These are phyloP conservation scores for Poecile montanus DNA, from an alignment of 2,797 vertebrate genomes.

Conservation along the genomic window DNA sequence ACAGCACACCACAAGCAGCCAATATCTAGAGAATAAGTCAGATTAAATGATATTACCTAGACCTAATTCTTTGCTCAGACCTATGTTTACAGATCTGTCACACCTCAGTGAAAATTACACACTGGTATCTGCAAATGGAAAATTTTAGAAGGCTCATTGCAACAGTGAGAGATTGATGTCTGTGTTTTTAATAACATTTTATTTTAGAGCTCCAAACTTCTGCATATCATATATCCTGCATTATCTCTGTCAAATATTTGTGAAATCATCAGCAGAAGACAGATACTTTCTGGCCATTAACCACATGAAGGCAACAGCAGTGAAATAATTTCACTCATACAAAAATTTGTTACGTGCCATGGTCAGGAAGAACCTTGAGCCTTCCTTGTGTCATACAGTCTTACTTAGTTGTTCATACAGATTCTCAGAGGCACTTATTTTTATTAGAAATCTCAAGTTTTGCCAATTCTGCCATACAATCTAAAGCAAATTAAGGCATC, in stretches of 20 bases:
- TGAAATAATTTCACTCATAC: not conserved
- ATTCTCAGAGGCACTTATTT: not conserved
- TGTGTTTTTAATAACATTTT: not conserved
- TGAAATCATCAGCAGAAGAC: not conserved
- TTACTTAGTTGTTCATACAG: not conserved
- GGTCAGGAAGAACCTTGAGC: not conserved
- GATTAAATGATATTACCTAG: not conserved
- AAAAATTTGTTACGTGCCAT: not conserved
- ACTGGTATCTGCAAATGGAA: not conserved
- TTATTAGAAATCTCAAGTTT: not conserved
- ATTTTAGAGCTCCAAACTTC: not conserved
- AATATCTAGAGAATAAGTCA: not conserved
- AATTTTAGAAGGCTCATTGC: not conserved
- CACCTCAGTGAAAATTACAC: not conserved
- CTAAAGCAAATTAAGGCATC: not conserved
- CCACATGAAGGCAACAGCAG: not conserved
- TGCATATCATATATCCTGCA: not conserved
- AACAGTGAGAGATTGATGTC: not conserved
- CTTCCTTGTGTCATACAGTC: not conserved
- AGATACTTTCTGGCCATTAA: not conserved
- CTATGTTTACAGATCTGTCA: not conserved
- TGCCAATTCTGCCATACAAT: not conserved
- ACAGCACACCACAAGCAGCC: not conserved
- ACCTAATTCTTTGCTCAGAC: not conserved
- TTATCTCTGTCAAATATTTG: not conserved